Percentiles rank a stretch among this genome's conserved stretches.
These are phyloP conservation scores for Tetraneura akinire DNA, from an alignment of 1,140 invertebrate genomes.

Conservation along the genomic window DNA sequence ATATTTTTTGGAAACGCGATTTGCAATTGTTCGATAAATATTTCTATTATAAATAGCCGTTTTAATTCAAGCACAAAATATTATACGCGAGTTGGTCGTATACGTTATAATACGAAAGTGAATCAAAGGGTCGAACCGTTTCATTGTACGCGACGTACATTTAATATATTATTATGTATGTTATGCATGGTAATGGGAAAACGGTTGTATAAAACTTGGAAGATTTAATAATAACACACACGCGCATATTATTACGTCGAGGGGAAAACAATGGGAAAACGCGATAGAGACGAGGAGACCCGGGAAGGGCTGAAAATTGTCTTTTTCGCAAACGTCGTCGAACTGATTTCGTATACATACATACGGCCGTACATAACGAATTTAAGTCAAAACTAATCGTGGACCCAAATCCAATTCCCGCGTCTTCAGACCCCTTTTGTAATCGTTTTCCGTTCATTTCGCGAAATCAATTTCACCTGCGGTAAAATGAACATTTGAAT, in stretches of 20 bases:
- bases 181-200: constrained; percentile 8
- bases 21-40: too few species aligned
- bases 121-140: not conserved
- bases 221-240: constrained; percentile 13
- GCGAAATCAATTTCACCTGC: constrained; percentile 41
- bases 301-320: constrained; percentile 37
- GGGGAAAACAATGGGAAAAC: not conserved
- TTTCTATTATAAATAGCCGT: too few species aligned
- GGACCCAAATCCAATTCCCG: constrained; percentile 41
- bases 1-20: too few species aligned
- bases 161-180: not conserved
- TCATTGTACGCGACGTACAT: not conserved
- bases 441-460: constrained; percentile 9
- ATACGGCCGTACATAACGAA: constrained; percentile 1
- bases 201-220: constrained; percentile 29
- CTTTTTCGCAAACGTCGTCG: constrained; percentile 28
- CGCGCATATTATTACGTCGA: not conserved
- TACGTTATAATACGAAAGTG: too few species aligned
- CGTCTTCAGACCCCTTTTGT: not conserved
- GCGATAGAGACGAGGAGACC: not conserved
- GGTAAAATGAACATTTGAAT: constrained; percentile 13
- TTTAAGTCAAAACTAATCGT: constrained; percentile 50
- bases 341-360: constrained; percentile 22
- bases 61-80: too few species aligned
- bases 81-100: not conserved